Evolutionary conservation across 2,113 vertebrate genomes (phyloP).

Genomic region (cattle (Bos taurus)): DNA sequence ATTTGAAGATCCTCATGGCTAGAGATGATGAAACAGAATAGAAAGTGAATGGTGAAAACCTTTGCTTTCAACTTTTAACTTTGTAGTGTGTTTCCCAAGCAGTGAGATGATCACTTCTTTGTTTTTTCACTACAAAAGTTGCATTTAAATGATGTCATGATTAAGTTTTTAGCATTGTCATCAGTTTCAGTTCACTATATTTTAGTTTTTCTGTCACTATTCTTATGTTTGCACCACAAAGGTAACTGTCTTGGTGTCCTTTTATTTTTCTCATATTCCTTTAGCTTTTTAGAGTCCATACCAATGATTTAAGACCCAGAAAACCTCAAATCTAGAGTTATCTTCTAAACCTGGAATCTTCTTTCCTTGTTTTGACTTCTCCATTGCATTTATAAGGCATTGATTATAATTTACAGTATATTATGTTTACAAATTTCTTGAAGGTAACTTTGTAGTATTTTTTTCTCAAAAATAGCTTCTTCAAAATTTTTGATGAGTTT

Average conservation of each 20-base stretch:
- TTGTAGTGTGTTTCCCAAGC: not conserved
- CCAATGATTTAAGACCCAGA: not conserved
- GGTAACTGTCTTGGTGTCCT: not conserved
- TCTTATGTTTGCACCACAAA: not conserved
- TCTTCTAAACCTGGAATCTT: not conserved
- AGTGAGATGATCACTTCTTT: not conserved
- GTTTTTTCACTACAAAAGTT: not conserved
- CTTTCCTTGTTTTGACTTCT: not conserved
- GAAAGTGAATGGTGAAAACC: not conserved
- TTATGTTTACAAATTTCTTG: not conserved
- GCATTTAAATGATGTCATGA: not conserved
- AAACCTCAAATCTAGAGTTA: not conserved
- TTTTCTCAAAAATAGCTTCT: not conserved
- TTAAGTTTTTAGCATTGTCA: not conserved
- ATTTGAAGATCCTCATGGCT: not conserved
- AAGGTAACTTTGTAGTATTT: not conserved
- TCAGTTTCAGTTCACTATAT: not conserved
- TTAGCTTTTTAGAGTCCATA: not conserved
- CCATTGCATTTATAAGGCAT: not conserved
- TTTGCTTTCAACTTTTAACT: not conserved
- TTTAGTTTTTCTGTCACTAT: not conserved
- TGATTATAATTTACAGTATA: not conserved
- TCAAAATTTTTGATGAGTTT: conserved; percentile 32
- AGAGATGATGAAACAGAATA: not conserved
- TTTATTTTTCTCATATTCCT: not conserved